Evolutionary conservation across 2,113 vertebrate species (phyloP), one percentile per base, ranked within the genome.

Genomic region (Ictalurus furcatus): DNA sequence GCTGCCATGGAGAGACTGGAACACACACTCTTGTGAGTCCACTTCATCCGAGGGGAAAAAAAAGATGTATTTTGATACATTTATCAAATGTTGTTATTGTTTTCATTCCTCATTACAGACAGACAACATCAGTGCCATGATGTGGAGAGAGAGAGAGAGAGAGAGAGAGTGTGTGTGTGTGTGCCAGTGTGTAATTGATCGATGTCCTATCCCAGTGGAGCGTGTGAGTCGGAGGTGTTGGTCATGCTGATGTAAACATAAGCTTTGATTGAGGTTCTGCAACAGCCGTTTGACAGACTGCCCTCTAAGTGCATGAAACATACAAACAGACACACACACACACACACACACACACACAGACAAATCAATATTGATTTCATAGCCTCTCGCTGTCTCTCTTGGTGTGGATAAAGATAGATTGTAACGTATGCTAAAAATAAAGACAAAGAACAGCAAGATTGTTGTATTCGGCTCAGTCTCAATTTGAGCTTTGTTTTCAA

Each of bases 151-250:
- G 79, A 44, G 40, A 44, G 40, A 44, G 40, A 44, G 40, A 44
- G 44, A 44, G 44, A 44, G 44, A 44, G 44, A 44, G 69, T 91
- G 80, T 84, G 44, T 48, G 44, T 82, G 48, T 76, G 13, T 84
- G 67, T 84, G 69, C 67, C 80, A 63, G 74, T 90, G 80, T 69
- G 73, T 85, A 48, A 85, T 78, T 73, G 89, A 92, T 92, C 86
- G 91, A 91, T 93, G 87, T 87, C 79, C 91, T 89, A 89, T 90
- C 91, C 83, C 48, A 87, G 88, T 12, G 0, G 85, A 88, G 92
- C 25, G 69, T 90, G 91, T 92, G 91, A 92, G 90, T 93, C 89
- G 90, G 92, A 93, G 91, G 92, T 94, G 93, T 92, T 91, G 93
- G 87, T 90, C 61, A 88, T 87, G 87, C 86, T 90, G 90, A 90